phyloP scores from a whole-genome alignment of 2,888 invertebrate genomes.

The Heliconius aoede region DNA sequence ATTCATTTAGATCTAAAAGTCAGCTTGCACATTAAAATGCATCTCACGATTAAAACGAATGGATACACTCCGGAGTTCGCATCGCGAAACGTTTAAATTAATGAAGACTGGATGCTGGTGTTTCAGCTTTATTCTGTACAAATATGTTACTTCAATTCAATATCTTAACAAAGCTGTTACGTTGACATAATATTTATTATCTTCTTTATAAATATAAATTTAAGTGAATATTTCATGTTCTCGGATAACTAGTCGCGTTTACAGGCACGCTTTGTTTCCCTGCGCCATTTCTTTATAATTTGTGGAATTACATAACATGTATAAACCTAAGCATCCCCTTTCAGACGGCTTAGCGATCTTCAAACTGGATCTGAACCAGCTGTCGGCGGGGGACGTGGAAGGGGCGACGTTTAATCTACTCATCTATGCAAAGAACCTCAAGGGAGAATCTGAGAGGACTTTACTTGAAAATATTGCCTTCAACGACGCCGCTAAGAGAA shows the following conservation, averaged over 20 bases:
- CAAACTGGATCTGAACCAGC: slow-evolving; percentile 84
- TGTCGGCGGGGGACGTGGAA: slow-evolving; percentile 80
- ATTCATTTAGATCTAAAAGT: slow-evolving; percentile 47
- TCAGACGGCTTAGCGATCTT: slow-evolving; percentile 75
- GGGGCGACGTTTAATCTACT: slow-evolving; percentile 88
- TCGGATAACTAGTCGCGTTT: no score
- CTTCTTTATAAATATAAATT: no score
- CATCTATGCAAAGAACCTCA: slow-evolving; percentile 92
- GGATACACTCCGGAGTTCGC: slow-evolving; percentile 42
- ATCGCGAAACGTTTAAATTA: slow-evolving; percentile 45
- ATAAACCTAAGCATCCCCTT: slow-evolving; percentile 11
- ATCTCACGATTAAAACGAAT: slow-evolving; percentile 43
- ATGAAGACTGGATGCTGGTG: slow-evolving; percentile 41
- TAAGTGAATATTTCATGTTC: no score
- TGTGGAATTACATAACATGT: no score
- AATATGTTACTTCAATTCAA: slow-evolving; percentile 35
- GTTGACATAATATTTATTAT: background rate
- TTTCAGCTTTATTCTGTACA: slow-evolving; percentile 28
- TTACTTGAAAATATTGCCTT: slow-evolving; percentile 93
- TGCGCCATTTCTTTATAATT: no score
- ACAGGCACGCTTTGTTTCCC: no score
- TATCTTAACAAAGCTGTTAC: slow-evolving; percentile 17
- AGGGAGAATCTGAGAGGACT: slow-evolving; percentile 92
- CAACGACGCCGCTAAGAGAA: slow-evolving; percentile 92
- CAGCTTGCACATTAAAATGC: slow-evolving; percentile 48